Evolutionary conservation across 2,113 vertebrate genomes (phyloP), one percentile per base, ranked within the genome.

Genomic region (Brachyhypopomus occidentalis): DNA sequence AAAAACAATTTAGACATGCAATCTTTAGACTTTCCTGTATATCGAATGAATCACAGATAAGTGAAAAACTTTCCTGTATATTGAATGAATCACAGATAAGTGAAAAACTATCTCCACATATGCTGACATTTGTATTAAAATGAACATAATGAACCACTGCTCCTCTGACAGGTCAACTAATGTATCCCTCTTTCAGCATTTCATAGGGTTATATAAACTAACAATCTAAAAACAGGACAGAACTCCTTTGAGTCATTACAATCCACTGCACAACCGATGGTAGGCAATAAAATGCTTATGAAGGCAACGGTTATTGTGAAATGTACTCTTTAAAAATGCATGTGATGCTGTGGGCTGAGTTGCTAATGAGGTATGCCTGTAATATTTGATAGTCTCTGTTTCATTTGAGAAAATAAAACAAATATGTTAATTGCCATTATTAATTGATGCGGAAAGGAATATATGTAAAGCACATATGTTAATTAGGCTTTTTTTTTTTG

Each of bases 401-500:
- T 90, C 88, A 88, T 91, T 90, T 90, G 87, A 63, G 82, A 76
- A 72, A 71, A 78, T 78, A 86, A 91, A 89, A 90, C 91, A 91
- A 91, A 92, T 89, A 90, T 81, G 74, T 90, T 92, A 92, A 92
- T 89, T 88, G 84, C 75, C 87, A 91, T 92, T 86, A 90, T 92
- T 92, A 91, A 90, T 92, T 92, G 83, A 93, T 92, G 85, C 80
- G 87, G 89, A 92, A 92, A 92, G 3, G 79, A 93, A 93, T 91
- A 89, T 90, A 92, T 92, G 91, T 91, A 92, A 92, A 92, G 91
- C 91, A 89, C 88, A 90, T 87, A 90, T 91, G 89, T 89, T 89
- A 93, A 93, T 93, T 91, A 91, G 88, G 86, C 87, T 88, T 88
- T 92, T 93, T 91, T 88, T 88, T 92, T 93, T 91, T 90, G 89